These are phyloP conservation scores for Salminus brasiliensis DNA, from an alignment of 2,113 vertebrate genomes.

Conservation along the genomic window DNA sequence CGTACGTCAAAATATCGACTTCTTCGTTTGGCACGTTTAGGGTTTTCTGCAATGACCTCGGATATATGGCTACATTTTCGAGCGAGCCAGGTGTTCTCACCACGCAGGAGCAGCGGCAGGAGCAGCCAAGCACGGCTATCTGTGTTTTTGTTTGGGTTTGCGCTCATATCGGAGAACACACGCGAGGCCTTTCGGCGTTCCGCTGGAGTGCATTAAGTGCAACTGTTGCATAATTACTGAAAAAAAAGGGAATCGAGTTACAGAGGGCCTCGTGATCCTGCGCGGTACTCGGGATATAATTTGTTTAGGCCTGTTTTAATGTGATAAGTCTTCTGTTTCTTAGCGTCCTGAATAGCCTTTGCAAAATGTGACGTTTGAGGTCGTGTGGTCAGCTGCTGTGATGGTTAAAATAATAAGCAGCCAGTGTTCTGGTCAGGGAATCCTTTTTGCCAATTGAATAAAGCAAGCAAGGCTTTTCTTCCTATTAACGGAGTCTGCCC, in stretches of 20 bases:
- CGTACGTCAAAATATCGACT: neutral
- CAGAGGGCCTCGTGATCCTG: neutral
- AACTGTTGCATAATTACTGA: conserved; percentile 17
- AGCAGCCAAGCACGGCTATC: conserved; percentile 49
- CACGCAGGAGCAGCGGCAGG: conserved; percentile 37
- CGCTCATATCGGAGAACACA: neutral
- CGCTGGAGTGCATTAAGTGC: neutral
- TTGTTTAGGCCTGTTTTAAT: conserved; percentile 3
- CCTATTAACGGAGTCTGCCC: neutral
- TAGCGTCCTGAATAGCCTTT: too few species aligned
- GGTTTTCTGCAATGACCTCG: conserved; percentile 29
- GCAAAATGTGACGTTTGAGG: neutral
- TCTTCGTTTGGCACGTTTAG: neutral
- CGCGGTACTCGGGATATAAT: neutral
- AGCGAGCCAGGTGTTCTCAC: conserved; percentile 58
- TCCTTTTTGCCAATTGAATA: neutral
- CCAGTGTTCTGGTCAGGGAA: neutral
- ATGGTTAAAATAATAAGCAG: neutral
- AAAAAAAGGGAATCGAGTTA: neutral
- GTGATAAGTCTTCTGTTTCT: neutral
- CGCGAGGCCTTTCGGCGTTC: neutral
- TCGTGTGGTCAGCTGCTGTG: neutral
- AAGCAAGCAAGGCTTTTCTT: neutral
- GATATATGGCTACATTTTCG: conserved; percentile 50
- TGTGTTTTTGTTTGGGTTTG: conserved; percentile 43